Base-by-base conservation (phyloP, 1,140 invertebrate genomes). In the Drosophila novamexicana region DNA sequence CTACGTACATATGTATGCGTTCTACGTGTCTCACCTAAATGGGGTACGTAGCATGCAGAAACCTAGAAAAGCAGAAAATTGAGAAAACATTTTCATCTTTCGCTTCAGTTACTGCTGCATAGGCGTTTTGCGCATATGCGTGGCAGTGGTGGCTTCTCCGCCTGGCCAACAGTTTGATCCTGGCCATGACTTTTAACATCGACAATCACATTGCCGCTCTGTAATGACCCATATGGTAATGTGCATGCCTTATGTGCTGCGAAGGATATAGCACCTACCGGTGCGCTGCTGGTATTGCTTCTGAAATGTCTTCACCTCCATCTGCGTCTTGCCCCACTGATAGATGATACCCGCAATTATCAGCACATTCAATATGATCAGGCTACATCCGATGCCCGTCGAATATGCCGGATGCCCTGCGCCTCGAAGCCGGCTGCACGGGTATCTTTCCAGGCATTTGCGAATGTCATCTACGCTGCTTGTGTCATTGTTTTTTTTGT, bases 271-370 rank as follows among this genome's bases (percentile, higher is more conserved):
- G 94, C n/a, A 94, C 93, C 83, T 95, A 95, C 81, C 94, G 94
- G 84, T 96, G 96, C 95, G 94, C 68, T 95, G 95, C 72, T 95
- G 94, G 70, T 93, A 93, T 73, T 95, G 94, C 73, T 95, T 94
- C 79, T 95, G 95, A 32, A 96, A 92, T 34, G 94, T 95, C 93
- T 97, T 96, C n/a, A 96, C 96, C 93, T 97, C 96, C 95, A 96
- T 94, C 71, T 96, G 94, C n/a, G 96, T 95, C 90, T 97, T 97
- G 86, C 98, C 97, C 10, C 97, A 94, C 90, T 98, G 97, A 91
- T 98, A 98, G 84, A 98, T 98, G 0, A 98, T 97, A 5, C 97
- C 97, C 42, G 97, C 97, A 84, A 98, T 98, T 79, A 99, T 97
- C 10, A 99, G 93, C 0, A 98, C 96, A 90, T 98, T 99, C 12